Evolutionary conservation across 2,113 vertebrate genomes (phyloP).

Genomic region (Lipotes vexillifer): DNA sequence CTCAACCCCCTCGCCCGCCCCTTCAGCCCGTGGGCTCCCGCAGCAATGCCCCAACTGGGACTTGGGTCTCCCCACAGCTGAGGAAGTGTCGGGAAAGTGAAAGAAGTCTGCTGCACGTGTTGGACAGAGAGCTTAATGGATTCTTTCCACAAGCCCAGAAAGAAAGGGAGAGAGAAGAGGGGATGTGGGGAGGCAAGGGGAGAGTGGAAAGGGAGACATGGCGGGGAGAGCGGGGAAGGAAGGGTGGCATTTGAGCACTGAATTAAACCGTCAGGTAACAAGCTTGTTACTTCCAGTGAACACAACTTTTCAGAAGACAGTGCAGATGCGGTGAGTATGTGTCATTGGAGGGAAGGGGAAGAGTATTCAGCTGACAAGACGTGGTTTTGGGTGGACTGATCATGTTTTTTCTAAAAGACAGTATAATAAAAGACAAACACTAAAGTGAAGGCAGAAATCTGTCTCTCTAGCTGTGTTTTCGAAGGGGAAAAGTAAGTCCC

Average conservation of each 20-base stretch:
- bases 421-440: background rate
- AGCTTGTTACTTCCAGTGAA: background rate
- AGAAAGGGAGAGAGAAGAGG: slow-evolving; percentile 28
- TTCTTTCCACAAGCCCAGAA: slow-evolving; percentile 76
- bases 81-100: slow-evolving; percentile 72
- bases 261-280: background rate
- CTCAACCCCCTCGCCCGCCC: slow-evolving; percentile 75
- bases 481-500: background rate
- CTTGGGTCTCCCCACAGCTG: slow-evolving; percentile 79
- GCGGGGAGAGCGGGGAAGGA: slow-evolving; percentile 21
- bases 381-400: background rate
- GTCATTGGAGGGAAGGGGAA: background rate
- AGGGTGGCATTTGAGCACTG: background rate
- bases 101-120: slow-evolving; percentile 57
- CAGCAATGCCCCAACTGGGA: slow-evolving; percentile 81
- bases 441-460: background rate
- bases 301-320: background rate
- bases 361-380: background rate
- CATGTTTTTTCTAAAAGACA: background rate
- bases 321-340: background rate
- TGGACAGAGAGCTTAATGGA: slow-evolving; percentile 70
- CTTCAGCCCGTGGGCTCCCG: slow-evolving; percentile 66
- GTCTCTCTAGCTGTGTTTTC: background rate
- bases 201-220: background rate
- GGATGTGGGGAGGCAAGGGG: background rate